Evolutionary conservation across 1,140 invertebrate species (phyloP).

Genomic region (Gyrodactylus bullatarudis): DNA sequence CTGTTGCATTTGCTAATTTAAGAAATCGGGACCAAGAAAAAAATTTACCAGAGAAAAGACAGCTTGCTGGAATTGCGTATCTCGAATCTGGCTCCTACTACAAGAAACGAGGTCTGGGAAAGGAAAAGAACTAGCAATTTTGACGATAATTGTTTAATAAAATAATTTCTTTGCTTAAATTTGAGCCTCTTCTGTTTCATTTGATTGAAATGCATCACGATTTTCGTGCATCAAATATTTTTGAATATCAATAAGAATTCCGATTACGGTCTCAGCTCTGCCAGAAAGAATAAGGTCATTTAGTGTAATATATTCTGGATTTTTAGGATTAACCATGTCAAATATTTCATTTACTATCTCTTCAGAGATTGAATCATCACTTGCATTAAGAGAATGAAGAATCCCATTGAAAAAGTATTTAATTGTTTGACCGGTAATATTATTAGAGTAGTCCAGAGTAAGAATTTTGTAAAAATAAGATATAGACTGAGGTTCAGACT

Average conservation of each 20-base stretch:
- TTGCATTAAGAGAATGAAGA: background rate
- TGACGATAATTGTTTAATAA: too few species aligned
- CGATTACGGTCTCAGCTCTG: conserved; percentile 61
- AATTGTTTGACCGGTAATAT: conserved; percentile 51
- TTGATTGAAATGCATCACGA: conserved; percentile 29
- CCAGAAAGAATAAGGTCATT: conserved; percentile 46
- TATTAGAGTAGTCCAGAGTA: conserved; percentile 52
- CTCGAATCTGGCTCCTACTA: background rate
- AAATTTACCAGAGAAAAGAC: background rate
- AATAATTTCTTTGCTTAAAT: too few species aligned
- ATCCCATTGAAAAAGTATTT: conserved; percentile 59
- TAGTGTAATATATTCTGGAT: conserved; percentile 48
- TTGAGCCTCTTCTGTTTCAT: conserved; percentile 1
- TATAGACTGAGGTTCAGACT: conserved; percentile 51
- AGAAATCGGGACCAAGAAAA: too few species aligned
- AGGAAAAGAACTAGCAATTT: too few species aligned
- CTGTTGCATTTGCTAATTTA: too few species aligned
- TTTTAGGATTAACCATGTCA: conserved; percentile 65
- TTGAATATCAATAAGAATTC: conserved; percentile 69
- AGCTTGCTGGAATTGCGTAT: background rate
- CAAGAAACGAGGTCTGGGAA: background rate
- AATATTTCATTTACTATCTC: conserved; percentile 88
- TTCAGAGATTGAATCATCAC: conserved; percentile 32
- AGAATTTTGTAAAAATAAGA: conserved; percentile 64
- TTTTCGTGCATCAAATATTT: conserved; percentile 86